Evolutionary conservation across 1,140 invertebrate species (phyloP).

Genomic region (Drosophila saltans): DNA sequence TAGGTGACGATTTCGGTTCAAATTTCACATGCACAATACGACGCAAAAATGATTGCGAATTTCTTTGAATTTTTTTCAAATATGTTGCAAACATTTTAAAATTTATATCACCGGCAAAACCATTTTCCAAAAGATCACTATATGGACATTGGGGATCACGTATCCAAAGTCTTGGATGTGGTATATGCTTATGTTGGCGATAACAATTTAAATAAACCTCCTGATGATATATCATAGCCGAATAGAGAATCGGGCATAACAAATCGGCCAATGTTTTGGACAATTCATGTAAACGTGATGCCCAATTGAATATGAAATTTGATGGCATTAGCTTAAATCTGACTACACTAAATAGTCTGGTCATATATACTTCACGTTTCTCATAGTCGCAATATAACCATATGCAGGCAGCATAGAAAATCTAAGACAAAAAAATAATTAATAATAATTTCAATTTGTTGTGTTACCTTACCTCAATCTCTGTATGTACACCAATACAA

Average conservation of each 20-base stretch:
- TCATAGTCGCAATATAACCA: conserved; percentile 10
- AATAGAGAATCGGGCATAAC: not conserved
- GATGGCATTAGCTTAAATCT: conserved; percentile 16
- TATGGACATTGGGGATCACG: not conserved
- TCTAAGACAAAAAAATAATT: not conserved
- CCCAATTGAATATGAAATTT: not conserved
- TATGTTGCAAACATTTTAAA: too few species aligned
- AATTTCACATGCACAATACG: not conserved
- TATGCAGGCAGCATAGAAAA: conserved; percentile 6
- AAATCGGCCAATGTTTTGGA: not conserved
- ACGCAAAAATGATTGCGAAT: not conserved
- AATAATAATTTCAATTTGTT: too few species aligned
- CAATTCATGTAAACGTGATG: not conserved
- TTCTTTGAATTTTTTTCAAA: too few species aligned
- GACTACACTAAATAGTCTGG: not conserved
- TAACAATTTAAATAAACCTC: not conserved
- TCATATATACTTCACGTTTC: not conserved
- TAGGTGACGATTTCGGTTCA: too few species aligned
- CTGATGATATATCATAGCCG: conserved; percentile 6
- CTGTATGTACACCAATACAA: conserved; percentile 15
- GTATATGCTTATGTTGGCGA: not conserved
- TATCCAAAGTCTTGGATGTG: not conserved
- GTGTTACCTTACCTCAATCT: conserved; percentile 21
- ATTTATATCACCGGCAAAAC: not conserved
- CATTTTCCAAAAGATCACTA: not conserved